Percentiles rank a stretch among this genome's conserved stretches.
Evolutionary conservation across 2,113 vertebrate genomes (phyloP).

Genomic region (Ophiodon elongatus): DNA sequence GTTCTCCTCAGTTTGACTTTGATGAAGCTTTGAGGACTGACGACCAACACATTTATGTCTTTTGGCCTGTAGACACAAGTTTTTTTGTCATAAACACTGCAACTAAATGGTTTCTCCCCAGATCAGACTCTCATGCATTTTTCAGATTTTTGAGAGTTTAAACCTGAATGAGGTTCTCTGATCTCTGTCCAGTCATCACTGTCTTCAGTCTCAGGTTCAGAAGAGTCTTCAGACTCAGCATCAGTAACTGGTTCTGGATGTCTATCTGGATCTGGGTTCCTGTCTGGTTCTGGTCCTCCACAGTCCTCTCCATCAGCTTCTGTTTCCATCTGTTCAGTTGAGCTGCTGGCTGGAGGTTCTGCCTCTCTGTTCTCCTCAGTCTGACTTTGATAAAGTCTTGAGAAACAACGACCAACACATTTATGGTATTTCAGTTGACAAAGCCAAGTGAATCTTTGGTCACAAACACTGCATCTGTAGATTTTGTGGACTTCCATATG

Average conservation of each 20-base stretch:
- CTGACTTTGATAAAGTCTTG: not conserved
- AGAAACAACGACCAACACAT: not conserved
- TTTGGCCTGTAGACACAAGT: too few relatives aligned
- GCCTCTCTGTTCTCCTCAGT: not conserved
- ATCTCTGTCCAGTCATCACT: not conserved
- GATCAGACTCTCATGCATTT: too few relatives aligned
- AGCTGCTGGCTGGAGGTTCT: not conserved
- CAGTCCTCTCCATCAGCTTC: not conserved
- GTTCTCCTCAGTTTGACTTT: too few relatives aligned
- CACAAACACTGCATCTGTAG: too few relatives aligned
- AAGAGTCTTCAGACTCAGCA: too few relatives aligned
- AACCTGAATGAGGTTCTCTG: not conserved
- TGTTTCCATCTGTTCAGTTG: too few relatives aligned
- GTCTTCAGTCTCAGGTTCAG: not conserved
- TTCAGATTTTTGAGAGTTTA: not conserved
- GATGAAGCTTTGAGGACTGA: too few relatives aligned
- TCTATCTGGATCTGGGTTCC: too few relatives aligned
- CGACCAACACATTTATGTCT: too few relatives aligned
- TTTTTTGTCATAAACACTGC: too few relatives aligned
- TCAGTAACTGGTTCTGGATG: not conserved
- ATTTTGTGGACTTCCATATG: too few relatives aligned
- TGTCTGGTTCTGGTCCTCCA: not conserved
- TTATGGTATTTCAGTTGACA: not conserved
- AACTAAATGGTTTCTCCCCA: not conserved
- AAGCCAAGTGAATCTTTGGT: not conserved